A percentile compares a stretch with the other conserved stretches of the same genome.
These are phyloP conservation scores for Acrossocheilus wenchowensis DNA, from an alignment of 2,797 vertebrate genomes.

Conservation along the genomic window DNA sequence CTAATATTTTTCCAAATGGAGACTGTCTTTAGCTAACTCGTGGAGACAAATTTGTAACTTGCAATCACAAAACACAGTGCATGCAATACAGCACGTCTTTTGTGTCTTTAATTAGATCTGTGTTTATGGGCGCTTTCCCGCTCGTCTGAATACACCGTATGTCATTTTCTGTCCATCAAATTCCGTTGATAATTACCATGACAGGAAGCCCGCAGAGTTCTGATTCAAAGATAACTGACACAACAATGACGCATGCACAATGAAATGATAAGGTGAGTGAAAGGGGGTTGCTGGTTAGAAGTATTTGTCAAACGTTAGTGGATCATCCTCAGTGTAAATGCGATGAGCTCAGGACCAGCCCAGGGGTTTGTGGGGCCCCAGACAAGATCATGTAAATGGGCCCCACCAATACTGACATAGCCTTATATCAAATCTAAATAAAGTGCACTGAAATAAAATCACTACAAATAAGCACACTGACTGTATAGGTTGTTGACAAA, in stretches of 20 bases:
- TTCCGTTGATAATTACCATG: conserved; percentile 48
- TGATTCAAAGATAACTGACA: conserved; percentile 52
- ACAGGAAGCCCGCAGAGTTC: conserved; percentile 46
- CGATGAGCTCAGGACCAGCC: not conserved
- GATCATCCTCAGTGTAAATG: not conserved
- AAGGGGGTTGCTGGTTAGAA: conserved; percentile 9
- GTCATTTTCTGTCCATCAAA: conserved; percentile 46
- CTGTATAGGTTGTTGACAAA: no score
- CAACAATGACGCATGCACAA: conserved; percentile 27
- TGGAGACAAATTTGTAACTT: not conserved
- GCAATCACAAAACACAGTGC: conserved; percentile 21
- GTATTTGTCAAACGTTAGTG: not conserved
- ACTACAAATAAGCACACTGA: not conserved
- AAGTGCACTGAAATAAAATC: not conserved
- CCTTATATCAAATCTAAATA: not conserved
- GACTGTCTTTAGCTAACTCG: not conserved
- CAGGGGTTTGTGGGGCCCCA: not conserved
- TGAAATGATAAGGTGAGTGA: conserved; percentile 18
- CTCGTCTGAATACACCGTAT: conserved; percentile 3
- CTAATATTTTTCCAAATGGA: not conserved
- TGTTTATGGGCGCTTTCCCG: conserved; percentile 13
- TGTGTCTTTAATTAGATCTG: conserved; percentile 46
- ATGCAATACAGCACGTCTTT: conserved; percentile 37
- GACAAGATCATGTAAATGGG: not conserved
- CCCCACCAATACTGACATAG: not conserved